Base-by-base conservation (phyloP, 2,888 invertebrate genomes). In the Apoderus coryli region DNA sequence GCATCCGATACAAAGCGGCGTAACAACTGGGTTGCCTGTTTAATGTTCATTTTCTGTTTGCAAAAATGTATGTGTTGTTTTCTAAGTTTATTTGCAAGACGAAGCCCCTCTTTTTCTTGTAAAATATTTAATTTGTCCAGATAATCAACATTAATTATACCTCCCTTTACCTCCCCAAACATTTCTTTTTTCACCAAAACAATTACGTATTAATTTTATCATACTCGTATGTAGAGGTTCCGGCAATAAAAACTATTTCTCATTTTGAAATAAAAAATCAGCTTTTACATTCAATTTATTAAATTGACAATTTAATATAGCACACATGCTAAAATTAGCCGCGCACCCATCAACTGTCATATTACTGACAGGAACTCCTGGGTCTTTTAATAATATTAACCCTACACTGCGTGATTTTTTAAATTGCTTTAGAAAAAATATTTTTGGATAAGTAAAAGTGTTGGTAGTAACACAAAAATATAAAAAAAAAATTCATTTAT, bases 291-390 rank as follows among this genome's bases (percentile, higher is more conserved):
- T 32, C 11, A 12, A 10, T 4, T 32, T 32, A 31, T 30, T 27
- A 16, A 37, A 34, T 22, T 27, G 16, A 25, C 34, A 29, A 16
- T 32, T 32, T 10, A 34, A 27, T 29, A 31, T 14, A 23, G 27
- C 26, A 10, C 31, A 29, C 34, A 34, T 38, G 10, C 24, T 32
- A 16, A 34, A 36, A 16, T 38, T 38, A 9, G 30, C 25, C 10
- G 34, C 13, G 15, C 22, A 23, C n/a, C 38, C 36, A 38, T 38
- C 33, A 34, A 33, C 36, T 29, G 38, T 36, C 12, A 38, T 16
- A 24, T 16, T 27, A 27, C 13, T 29, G 9, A 38, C 22, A 11
- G n/a, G 19, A 25, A 36, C 27, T 19, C 33, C 38, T 4, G 12
- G 10, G 5, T 34, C 26, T 16, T 31, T 16, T 24, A 37, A 16